phyloP scores from a whole-genome alignment of 2,113 vertebrate species.

The Cynoglossus semilaevis region DNA sequence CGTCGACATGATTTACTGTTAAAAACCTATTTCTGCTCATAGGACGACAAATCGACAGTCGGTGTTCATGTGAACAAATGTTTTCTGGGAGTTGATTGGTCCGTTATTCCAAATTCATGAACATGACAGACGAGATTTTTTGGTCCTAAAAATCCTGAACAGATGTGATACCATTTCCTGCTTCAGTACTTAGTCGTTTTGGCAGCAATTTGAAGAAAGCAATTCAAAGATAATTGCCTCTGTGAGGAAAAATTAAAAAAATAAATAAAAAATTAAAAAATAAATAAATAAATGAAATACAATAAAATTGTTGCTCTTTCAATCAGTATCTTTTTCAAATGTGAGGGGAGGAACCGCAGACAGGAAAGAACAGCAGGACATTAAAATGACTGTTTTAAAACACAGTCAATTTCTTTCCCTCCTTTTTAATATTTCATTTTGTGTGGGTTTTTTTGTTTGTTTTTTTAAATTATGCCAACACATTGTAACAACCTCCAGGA shows the following conservation, averaged over 20 bases:
- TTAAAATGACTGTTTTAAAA: constrained; percentile 18
- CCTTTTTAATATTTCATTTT: constrained; percentile 32
- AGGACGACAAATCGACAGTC: constrained; percentile 8
- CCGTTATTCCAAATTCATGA: constrained; percentile 25
- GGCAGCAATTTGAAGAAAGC: constrained; percentile 61
- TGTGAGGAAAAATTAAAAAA: constrained; percentile 26
- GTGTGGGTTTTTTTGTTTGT: constrained; percentile 36
- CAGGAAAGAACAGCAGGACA: constrained; percentile 30
- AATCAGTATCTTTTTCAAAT: constrained; percentile 58
- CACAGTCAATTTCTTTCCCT: neutral
- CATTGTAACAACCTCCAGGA: constrained; percentile 45
- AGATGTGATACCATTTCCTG: constrained; percentile 51
- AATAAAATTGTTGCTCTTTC: no score
- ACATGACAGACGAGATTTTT: constrained; percentile 41
- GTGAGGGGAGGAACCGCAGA: constrained; percentile 41
- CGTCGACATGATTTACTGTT: no score
- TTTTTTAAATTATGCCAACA: constrained; percentile 50
- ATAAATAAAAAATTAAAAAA: constrained; percentile 8
- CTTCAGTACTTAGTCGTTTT: constrained; percentile 42
- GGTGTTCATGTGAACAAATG: constrained; percentile 21
- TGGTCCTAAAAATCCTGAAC: constrained; percentile 43
- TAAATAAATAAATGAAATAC: neutral
- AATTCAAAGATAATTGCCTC: constrained; percentile 68
- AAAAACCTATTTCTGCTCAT: no score
- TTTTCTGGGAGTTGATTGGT: constrained; percentile 15